Conservation (phyloP, 2,797 vertebrate genomes). For the Danio tinwini region DNA sequence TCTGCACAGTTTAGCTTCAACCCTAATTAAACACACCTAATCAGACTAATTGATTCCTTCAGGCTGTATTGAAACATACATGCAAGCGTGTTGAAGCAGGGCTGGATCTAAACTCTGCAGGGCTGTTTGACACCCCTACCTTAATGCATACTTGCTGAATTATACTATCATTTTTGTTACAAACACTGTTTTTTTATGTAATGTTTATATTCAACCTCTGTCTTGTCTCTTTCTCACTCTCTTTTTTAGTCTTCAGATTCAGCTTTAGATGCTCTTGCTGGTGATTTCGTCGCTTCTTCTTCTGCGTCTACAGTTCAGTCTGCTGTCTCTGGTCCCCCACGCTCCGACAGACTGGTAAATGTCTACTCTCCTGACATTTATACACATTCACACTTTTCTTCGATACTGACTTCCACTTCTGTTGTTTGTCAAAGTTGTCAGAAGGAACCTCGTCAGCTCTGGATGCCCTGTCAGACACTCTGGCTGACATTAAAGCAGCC, state of each 20-base stretch:
- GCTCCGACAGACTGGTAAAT: slow-evolving; percentile 63
- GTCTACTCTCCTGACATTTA: background rate
- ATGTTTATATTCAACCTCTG: background rate
- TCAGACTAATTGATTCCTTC: too few species aligned
- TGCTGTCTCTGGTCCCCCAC: slow-evolving; percentile 51
- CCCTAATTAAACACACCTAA: too few species aligned
- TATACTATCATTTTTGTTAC: too few species aligned
- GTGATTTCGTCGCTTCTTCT: slow-evolving; percentile 67
- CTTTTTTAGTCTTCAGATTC: slow-evolving; percentile 62
- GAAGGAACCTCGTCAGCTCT: slow-evolving; percentile 66
- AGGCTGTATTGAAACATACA: too few species aligned
- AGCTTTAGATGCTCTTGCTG: slow-evolving; percentile 68
- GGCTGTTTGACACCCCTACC: too few species aligned
- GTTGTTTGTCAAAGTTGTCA: slow-evolving; percentile 58
- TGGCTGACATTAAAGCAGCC: slow-evolving; percentile 67
- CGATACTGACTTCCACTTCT: background rate
- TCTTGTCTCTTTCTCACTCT: background rate
- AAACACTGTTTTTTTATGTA: too few species aligned
- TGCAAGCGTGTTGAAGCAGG: too few species aligned
- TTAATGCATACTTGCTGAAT: too few species aligned
- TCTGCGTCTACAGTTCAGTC: slow-evolving; percentile 70
- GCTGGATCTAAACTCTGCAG: too few species aligned
- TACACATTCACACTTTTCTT: background rate
- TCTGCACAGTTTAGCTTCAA: too few species aligned
- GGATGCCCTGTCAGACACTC: slow-evolving; percentile 76